Evolutionary conservation across 2,888 invertebrate genomes (phyloP), one percentile per base, ranked within the genome.

Genomic region (Pachliopta kotzebuea): DNA sequence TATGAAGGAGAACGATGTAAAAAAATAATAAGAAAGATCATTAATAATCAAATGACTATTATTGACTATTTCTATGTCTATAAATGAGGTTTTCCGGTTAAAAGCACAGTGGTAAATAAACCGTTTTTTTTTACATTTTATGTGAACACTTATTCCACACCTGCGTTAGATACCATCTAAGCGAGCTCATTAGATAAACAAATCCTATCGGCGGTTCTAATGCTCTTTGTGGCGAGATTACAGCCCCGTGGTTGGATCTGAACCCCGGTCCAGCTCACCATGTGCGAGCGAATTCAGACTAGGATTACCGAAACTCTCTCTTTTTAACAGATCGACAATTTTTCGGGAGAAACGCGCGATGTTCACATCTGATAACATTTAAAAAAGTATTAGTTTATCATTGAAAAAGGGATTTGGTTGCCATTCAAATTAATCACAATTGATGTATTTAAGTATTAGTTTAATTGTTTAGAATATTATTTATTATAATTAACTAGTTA

Each of bases 151-250:
- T 45, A n/a, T 3, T 45, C 45, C 18, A 75, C 81, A 82, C 81
- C 80, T 82, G 80, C 67, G 72, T 67, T 58, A 68, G 76, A 76
- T 75, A 71, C 21, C 24, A 72, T 70, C 71, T 68, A 71, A 67
- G 61, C 62, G 56, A 68, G 57, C 67, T 67, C 68, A 71, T 76
- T 74, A 74, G 69, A 72, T 75, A 67, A 65, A 67, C 68, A 65
- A 68, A 74, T 75, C 77, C 81, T 77, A 79, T 75, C 72, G 71
- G 74, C 69, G 66, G 67, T 75, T 81, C 84, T 83, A 85, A 83
- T 73, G 73, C 69, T 67, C 65, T 71, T 75, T 76, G 74, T 76
- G 29, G 66, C 50, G 65, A 68, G 77, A 77, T 78, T 77, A 76
- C 57, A 57, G 65, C 70, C 70, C 71, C 69, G 71, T 17, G n/a